Evolutionary conservation across 2,113 vertebrate genomes (phyloP).

Genomic region (Butorides virescens): DNA sequence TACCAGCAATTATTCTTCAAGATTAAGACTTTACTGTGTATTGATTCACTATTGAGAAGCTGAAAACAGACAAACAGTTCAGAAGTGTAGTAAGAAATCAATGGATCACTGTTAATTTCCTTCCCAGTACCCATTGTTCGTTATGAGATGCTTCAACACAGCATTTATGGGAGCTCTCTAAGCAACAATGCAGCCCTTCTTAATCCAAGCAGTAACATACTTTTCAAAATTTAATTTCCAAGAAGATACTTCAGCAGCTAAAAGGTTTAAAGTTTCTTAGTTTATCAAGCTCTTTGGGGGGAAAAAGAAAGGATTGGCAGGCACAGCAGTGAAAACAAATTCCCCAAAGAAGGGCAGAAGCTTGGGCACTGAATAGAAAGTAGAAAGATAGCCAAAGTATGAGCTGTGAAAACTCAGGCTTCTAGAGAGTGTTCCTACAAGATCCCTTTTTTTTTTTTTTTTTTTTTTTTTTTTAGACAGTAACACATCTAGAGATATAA

Average conservation of each 20-base stretch:
- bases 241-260: not conserved
- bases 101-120: conserved; percentile 28
- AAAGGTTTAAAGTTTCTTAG: conserved; percentile 5
- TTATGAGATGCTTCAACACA: conserved; percentile 6
- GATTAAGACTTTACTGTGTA: not conserved
- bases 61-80: conserved; percentile 18
- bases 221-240: conserved; percentile 25
- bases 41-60: conserved; percentile 17
- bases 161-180: conserved; percentile 1
- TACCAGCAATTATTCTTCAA: not conserved
- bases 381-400: not conserved
- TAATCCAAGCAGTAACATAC: not conserved
- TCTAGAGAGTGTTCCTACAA: not conserved
- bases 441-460: not conserved
- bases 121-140: conserved; percentile 10
- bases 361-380: not conserved
- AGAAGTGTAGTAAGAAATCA: conserved; percentile 28
- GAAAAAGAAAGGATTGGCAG: not conserved
- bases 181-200: conserved; percentile 34
- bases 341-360: not conserved
- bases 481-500: not conserved
- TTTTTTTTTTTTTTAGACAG: not conserved
- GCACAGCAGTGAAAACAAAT: not conserved
- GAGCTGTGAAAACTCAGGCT: not conserved
- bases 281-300: not conserved